These are phyloP conservation scores for Tenthredo notha DNA, from an alignment of 2,888 invertebrate species.

Conservation along the genomic window DNA sequence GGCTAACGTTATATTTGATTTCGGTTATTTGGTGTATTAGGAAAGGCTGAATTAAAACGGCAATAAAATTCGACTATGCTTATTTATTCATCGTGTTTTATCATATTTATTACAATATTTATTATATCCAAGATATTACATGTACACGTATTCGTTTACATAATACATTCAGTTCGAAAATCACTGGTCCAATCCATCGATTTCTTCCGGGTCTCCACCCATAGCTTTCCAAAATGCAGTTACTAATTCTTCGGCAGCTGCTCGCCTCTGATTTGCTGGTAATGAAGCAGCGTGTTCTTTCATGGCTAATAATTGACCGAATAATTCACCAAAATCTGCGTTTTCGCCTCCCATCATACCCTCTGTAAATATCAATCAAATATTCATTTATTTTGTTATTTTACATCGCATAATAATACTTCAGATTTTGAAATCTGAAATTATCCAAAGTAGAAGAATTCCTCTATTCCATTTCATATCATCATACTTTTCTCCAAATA, in stretches of 20 bases:
- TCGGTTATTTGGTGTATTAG: not conserved
- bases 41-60: constrained; percentile 12
- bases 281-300: constrained; percentile 84
- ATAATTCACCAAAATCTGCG: constrained; percentile 83
- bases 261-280: constrained; percentile 83
- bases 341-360: constrained; percentile 75
- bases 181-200: constrained; percentile 78
- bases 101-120: constrained; percentile 20
- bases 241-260: constrained; percentile 87
- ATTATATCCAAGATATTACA: constrained; percentile 18
- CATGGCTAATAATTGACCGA: constrained; percentile 84
- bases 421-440: not conserved
- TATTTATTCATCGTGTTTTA: constrained; percentile 15
- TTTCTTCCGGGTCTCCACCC: constrained; percentile 86
- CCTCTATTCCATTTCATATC: not conserved
- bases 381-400: not conserved
- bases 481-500: not conserved
- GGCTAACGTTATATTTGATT: not conserved
- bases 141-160: constrained; percentile 20
- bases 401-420: no score
- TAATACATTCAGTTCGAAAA: not conserved
- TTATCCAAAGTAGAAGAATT: not conserved
- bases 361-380: constrained; percentile 63
- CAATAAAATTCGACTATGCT: not conserved
- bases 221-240: constrained; percentile 88